Evolutionary conservation across 1,140 invertebrate species (phyloP).

Genomic region (Drosophila sproati): DNA sequence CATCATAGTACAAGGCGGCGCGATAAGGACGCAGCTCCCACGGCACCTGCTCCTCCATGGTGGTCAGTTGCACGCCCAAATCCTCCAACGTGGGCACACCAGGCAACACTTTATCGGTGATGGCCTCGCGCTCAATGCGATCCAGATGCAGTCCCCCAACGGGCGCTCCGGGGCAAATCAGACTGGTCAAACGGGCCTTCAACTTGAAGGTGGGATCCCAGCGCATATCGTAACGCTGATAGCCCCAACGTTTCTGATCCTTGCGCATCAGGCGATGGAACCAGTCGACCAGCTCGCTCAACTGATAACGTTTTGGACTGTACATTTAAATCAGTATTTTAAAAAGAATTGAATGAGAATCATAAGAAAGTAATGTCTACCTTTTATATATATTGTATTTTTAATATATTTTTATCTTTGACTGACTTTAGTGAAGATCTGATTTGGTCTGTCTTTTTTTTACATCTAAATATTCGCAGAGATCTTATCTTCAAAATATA

Average conservation of each 20-base stretch:
- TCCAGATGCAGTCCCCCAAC: constrained; percentile 90
- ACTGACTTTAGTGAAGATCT: no score
- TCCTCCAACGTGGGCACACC: constrained; percentile 93
- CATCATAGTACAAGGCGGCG: constrained; percentile 89
- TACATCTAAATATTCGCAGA: no score
- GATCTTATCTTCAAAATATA: no score
- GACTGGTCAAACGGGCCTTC: constrained; percentile 88
- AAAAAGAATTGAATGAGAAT: no score
- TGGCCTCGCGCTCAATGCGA: constrained; percentile 92
- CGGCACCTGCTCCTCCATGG: constrained; percentile 91
- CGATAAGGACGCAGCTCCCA: constrained; percentile 90
- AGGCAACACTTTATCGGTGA: constrained; percentile 88
- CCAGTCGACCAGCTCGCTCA: constrained; percentile 88
- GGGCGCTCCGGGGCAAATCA: constrained; percentile 88
- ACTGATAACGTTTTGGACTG: constrained; percentile 92
- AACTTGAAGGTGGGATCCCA: constrained; percentile 89
- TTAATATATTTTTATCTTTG: no score
- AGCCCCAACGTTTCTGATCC: constrained; percentile 87
- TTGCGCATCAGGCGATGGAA: constrained; percentile 93
- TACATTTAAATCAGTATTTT: constrained; percentile 40
- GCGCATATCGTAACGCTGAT: constrained; percentile 89
- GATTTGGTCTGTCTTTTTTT: no score
- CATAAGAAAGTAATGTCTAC: no score
- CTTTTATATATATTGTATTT: no score
- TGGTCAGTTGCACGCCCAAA: constrained; percentile 91